These are phyloP conservation scores for Syngnathus rostellatus DNA, from an alignment of 2,797 vertebrate species.

Conservation along the genomic window DNA sequence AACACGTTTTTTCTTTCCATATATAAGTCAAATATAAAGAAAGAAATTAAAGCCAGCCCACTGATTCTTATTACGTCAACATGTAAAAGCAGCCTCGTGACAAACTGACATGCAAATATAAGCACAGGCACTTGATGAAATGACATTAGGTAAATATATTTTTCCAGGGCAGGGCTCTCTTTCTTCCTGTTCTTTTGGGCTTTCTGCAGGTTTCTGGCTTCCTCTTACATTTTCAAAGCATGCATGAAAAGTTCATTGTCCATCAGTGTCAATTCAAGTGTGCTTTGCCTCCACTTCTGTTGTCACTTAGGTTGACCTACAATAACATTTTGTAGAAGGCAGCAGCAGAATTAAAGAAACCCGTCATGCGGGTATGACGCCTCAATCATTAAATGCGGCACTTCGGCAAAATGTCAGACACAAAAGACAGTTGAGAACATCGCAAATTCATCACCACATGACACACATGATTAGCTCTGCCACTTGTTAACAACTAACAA, in stretches of 20 bases:
- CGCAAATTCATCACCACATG: background rate
- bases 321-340: background rate
- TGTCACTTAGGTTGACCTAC: background rate
- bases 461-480: background rate
- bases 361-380: background rate
- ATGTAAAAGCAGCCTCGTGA: background rate
- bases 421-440: background rate
- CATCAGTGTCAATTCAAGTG: background rate
- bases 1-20: no score
- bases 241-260: background rate
- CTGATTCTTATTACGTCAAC: background rate
- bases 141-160: background rate
- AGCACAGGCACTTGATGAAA: background rate
- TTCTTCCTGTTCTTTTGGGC: background rate
- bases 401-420: background rate
- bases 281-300: background rate
- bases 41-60: background rate
- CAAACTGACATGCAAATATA: background rate
- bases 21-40: background rate
- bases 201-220: background rate
- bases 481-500: background rate
- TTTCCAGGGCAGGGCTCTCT: no score
- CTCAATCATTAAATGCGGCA: background rate
- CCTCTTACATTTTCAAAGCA: background rate
- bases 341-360: background rate